A percentile compares a stretch with the other conserved stretches of the same genome.
phyloP scores from a whole-genome alignment of 2,113 vertebrate species.

The Callospermophilus lateralis region DNA sequence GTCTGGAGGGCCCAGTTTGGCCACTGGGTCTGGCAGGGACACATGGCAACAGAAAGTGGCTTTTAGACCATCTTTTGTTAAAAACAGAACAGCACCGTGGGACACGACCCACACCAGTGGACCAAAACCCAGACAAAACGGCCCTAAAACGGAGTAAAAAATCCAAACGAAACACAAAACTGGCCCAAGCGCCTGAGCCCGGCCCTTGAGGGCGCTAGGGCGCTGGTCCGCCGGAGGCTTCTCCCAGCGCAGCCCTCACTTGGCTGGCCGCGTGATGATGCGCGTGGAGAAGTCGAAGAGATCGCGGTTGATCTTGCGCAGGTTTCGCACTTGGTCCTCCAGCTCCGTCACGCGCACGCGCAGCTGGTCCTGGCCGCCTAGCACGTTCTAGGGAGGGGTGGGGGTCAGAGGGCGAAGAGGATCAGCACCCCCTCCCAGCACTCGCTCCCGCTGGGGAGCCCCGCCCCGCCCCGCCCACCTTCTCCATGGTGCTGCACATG shows the following conservation, averaged over 20 bases:
- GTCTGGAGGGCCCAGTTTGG: too few relatives aligned
- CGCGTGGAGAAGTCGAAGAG: constrained; percentile 96
- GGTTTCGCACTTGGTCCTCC: constrained; percentile 94
- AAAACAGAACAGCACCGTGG: not conserved
- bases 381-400: constrained; percentile 87
- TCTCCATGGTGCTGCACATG: constrained; percentile 92
- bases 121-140: too few relatives aligned
- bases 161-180: not conserved
- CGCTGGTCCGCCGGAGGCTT: too few relatives aligned
- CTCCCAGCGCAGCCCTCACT: constrained; percentile 70
- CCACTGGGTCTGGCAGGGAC: too few relatives aligned
- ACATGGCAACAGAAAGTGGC: too few relatives aligned
- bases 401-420: not conserved
- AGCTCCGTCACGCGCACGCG: constrained; percentile 93
- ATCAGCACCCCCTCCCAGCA: rapidly evolving
- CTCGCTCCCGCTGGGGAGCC: rapidly evolving
- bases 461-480: constrained; percentile 87
- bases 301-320: constrained; percentile 97
- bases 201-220: too few relatives aligned
- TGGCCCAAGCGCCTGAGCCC: not conserved
- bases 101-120: not conserved
- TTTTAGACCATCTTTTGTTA: not conserved
- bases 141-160: not conserved
- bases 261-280: constrained; percentile 92
- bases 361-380: constrained; percentile 94